These are phyloP conservation scores for Oryzias dopingdopingensis DNA, from an alignment of 2,797 vertebrate species.

Conservation along the genomic window DNA sequence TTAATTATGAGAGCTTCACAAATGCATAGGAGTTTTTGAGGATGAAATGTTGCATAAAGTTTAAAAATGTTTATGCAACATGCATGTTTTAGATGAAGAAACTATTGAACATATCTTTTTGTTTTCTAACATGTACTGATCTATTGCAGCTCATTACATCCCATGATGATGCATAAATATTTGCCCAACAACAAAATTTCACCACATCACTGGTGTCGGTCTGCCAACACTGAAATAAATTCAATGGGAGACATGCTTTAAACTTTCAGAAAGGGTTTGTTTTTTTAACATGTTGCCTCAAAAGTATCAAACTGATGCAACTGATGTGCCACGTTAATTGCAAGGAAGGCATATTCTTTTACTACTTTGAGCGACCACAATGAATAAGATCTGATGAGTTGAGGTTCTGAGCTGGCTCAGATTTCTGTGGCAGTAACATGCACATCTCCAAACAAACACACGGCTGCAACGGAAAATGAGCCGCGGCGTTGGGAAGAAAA, in stretches of 20 bases:
- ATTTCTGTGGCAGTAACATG: constrained; percentile 53
- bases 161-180: constrained; percentile 70
- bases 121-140: constrained; percentile 28
- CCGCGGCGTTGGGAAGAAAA: constrained; percentile 15
- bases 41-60: no score
- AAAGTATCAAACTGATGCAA: constrained; percentile 62
- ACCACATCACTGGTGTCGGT: constrained; percentile 57
- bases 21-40: no score
- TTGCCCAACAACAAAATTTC: constrained; percentile 65
- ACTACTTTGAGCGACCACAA: constrained; percentile 57
- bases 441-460: constrained; percentile 19
- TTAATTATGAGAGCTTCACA: no score
- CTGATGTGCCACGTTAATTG: constrained; percentile 67
- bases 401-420: constrained; percentile 48
- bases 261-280: constrained; percentile 56
- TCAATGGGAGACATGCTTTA: constrained; percentile 46
- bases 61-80: no score
- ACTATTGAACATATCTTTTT: constrained; percentile 16
- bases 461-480: constrained; percentile 21
- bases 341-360: constrained; percentile 59
- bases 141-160: constrained; percentile 49
- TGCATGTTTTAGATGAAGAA: no score
- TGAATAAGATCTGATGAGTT: constrained; percentile 66
- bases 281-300: constrained; percentile 62
- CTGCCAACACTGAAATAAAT: constrained; percentile 49